Evolutionary conservation across 2,113 vertebrate genomes (phyloP), one percentile per base, ranked within the genome.

Genomic region (Amblyopsis rosae): DNA sequence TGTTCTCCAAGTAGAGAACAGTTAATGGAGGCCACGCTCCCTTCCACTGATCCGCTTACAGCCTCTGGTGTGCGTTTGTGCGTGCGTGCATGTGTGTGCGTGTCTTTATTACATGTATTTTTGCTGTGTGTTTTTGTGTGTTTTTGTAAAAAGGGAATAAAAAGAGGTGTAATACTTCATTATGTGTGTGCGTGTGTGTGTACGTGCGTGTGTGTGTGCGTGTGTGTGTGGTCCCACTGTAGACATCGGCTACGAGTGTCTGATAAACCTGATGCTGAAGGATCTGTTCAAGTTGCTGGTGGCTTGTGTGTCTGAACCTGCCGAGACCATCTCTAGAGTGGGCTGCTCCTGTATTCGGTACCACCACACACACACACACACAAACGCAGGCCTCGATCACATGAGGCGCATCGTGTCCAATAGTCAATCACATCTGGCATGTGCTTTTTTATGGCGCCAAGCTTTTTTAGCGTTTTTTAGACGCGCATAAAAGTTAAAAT

Each of bases 271-370:
- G 75, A 97, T 99, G 96, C 75, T 99, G 79, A 98, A 96, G 88
- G 96, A 99, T 69, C 93, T 99, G 75, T 98, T 99, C 58, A 96
- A 96, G 84, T 86, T 99, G 47, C 90, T 99, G 73, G 97, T 98
- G 45, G 91, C 93, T 1, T 98, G 96, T 70, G 96, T 99, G 75
- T 96, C 98, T 50, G 97, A 99, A 68, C 95, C 98, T 48, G 96
- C 95, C 0, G 98, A 99, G 88, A 94, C 94, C 84, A 97, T 99
- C 92, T 99, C 97, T 85, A 94, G 98, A 87, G 98, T 99, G 59
- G 98, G 97, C 83, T 99, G 98, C 69, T 99, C 98, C 82, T 99
- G 98, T 81, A 99, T 99, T 83, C 94, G 97, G 98, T 99, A 87
- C 77, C 4, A 35, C 10, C 17, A 16, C 54, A 19, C 58, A 41